A percentile compares a stretch with the other conserved stretches of the same genome.
These are phyloP conservation scores for Pipistrellus nathusii DNA, from an alignment of 2,797 vertebrate species.

Conservation along the genomic window DNA sequence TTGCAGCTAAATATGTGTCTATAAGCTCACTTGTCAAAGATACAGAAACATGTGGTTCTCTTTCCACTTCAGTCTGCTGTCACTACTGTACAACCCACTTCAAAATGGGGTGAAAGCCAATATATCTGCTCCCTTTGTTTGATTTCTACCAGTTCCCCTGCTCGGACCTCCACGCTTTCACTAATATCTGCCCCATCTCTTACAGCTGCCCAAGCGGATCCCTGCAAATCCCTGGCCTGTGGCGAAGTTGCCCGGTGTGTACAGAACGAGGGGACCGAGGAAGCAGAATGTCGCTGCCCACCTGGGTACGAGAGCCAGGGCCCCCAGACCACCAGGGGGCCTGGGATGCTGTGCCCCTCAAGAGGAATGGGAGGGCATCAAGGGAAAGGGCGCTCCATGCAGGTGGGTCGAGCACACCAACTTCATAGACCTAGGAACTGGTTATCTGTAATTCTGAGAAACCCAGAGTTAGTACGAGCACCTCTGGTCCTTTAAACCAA, in stretches of 20 bases:
- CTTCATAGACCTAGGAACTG: not conserved
- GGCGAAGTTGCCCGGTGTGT: conserved; percentile 90
- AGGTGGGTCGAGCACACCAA: conserved; percentile 87
- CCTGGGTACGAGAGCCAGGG: conserved; percentile 87
- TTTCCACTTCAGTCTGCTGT: not conserved
- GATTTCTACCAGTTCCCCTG: not conserved
- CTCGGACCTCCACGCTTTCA: not conserved
- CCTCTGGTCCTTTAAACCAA: not conserved
- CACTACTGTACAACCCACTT: not conserved
- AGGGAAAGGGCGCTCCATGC: conserved; percentile 91
- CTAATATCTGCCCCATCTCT: conserved; percentile 67
- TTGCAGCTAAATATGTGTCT: not conserved
- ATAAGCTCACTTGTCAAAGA: not conserved
- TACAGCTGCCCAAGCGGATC: conserved; percentile 92
- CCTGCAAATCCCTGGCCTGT: conserved; percentile 95
- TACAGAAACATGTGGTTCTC: not conserved
- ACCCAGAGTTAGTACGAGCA: not conserved
- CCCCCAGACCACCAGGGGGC: conserved; percentile 85
- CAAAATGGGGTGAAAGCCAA: not conserved
- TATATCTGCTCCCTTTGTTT: not conserved
- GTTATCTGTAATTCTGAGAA: not conserved
- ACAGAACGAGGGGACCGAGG: conserved; percentile 87
- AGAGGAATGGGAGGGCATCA: conserved; percentile 89
- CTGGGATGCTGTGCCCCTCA: conserved; percentile 89
- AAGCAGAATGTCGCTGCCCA: conserved; percentile 91